Base-by-base conservation (phyloP, 2,797 vertebrate genomes). In the Propithecus deckenii region DNA sequence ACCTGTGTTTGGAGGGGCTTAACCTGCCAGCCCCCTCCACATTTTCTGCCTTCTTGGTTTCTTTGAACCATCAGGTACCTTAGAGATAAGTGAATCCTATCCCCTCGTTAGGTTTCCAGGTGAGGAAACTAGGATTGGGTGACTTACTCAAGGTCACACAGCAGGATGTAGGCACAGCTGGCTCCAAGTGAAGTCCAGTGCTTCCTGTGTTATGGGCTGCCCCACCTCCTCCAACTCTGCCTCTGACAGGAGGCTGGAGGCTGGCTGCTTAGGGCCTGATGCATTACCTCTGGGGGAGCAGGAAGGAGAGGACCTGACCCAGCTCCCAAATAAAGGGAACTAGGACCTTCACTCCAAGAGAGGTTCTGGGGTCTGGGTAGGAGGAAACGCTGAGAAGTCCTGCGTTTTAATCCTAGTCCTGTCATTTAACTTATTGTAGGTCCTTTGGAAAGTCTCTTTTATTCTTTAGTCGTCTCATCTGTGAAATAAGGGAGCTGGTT, bases 21-120 rank as follows among this genome's bases (percentile, higher is more conserved):
- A 32, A n/a, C 43, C n/a, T 38, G 15, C 75, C 63, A 50, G 63
- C 25, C 30, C 43, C 46, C 20, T 65, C n/a, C 25, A 23, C 41
- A 0, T 43, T 55, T 63, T 79, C 79, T 76, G 46, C 61, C 65
- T 85, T 18, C 38, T 59, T 76, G 55, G 35, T 93, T 83, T 93
- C 71, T 96, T 86, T 55, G 76, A 95, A 48, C 79, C 52, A 87
- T 48, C 46, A 78, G 86, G 85, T 78, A 90, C n/a, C 59, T 87
- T 80, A 57, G 55, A 67, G 72, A 92, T 69, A 50, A 80, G n/a
- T 69, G 69, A 93, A 52, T 43, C 67, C 30, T 23, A 18, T 11
- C 15, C 38, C 35, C 25, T 4, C 7, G 2, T 14, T 67, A 65
- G 28, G 55, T 81, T 95, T 94, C 55, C 86, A 76, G 43, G 17